Percentiles rank a stretch among this genome's conserved stretches.
phyloP scores from a whole-genome alignment of 2,113 vertebrate species.

The Centrocercus urophasianus region DNA sequence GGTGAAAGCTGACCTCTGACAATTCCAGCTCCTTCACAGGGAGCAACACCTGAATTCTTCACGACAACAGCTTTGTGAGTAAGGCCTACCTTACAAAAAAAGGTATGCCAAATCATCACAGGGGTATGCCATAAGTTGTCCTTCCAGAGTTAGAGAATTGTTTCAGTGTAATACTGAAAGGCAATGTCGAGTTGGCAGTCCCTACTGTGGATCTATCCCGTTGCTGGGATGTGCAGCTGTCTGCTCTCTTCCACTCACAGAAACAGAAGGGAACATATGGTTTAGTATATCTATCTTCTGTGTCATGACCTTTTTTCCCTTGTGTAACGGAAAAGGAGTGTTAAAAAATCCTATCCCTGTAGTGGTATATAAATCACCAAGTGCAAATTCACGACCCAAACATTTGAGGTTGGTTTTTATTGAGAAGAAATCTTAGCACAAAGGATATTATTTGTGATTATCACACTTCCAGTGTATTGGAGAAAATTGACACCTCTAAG shows the following conservation, averaged over 20 bases:
- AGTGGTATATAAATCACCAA: not conserved
- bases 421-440: constrained; percentile 26
- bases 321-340: not conserved
- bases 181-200: not conserved
- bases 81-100: not conserved
- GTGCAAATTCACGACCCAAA: not conserved
- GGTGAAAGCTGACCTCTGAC: not conserved
- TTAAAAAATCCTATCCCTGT: not conserved
- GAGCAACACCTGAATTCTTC: not conserved
- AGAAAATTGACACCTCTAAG: constrained; percentile 32
- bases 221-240: constrained; percentile 45
- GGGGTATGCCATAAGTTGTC: not conserved
- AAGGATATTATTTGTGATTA: not conserved
- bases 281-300: constrained; percentile 23
- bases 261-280: constrained; percentile 43
- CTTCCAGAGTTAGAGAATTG: not conserved
- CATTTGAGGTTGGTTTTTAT: constrained; percentile 33
- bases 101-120: not conserved
- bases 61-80: not conserved
- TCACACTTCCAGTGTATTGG: not conserved
- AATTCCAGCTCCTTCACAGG: not conserved
- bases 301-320: constrained; percentile 24
- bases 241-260: constrained; percentile 14
- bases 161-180: not conserved
- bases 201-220: not conserved